phyloP scores from a whole-genome alignment of 2,888 invertebrate species.

The Clusia tigrina region DNA sequence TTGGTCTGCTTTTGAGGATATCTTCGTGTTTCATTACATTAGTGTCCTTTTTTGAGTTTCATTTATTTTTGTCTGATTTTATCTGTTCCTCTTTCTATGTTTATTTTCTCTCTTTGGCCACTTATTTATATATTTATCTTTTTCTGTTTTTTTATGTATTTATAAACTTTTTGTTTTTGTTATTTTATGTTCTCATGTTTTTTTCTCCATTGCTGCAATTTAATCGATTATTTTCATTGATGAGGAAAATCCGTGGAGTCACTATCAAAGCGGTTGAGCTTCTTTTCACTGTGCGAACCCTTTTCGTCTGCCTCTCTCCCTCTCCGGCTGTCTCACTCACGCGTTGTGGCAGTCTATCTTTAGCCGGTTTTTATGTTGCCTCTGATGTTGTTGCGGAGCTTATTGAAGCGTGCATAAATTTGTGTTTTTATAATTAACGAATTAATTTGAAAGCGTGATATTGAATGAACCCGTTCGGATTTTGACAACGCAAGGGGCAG shows the following conservation, averaged over 20 bases:
- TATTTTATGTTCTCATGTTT: neutral
- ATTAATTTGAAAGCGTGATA: neutral
- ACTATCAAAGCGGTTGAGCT: conserved; percentile 12
- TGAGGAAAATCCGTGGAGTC: conserved; percentile 16
- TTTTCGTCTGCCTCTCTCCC: neutral
- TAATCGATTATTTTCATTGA: conserved; percentile 26
- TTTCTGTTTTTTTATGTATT: neutral
- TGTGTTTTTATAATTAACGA: conserved; percentile 14
- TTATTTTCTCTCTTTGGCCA: conserved; percentile 3
- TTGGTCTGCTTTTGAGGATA: neutral
- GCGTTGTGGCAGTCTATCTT: neutral
- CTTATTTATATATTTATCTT: too few relatives aligned
- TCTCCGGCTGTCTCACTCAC: neutral
- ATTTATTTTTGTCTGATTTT: neutral
- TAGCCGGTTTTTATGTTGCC: neutral
- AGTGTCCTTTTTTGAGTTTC: neutral
- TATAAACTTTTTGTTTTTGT: neutral
- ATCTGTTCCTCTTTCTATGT: neutral
- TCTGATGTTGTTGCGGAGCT: neutral
- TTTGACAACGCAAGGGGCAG: too few relatives aligned
- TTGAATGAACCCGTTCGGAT: too few relatives aligned
- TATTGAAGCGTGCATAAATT: conserved; percentile 14
- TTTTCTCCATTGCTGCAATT: conserved; percentile 2
- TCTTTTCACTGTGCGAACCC: neutral
- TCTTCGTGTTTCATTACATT: neutral